Evolutionary conservation across 1,140 invertebrate species (phyloP).

Genomic region (Pseudomyrmex dendroicus): DNA sequence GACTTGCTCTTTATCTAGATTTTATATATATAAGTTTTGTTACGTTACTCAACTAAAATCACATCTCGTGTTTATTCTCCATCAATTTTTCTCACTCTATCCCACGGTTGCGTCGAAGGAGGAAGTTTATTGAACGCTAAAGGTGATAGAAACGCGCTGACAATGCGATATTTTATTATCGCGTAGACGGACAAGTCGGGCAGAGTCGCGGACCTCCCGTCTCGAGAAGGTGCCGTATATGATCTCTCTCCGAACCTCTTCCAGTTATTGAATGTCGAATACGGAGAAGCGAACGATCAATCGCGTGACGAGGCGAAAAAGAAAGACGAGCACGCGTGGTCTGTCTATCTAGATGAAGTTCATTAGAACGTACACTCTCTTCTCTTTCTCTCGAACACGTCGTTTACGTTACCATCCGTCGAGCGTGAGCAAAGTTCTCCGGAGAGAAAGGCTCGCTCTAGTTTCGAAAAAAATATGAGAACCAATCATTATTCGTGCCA

Average conservation of each 20-base stretch:
- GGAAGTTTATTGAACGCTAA: conserved; percentile 7
- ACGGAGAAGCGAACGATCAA: conserved; percentile 41
- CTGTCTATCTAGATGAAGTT: conserved; percentile 54
- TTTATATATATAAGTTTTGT: no score
- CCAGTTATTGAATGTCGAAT: conserved; percentile 55
- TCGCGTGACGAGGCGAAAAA: conserved; percentile 57
- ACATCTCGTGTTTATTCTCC: no score
- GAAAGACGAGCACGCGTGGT: conserved; percentile 30
- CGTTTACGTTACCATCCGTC: conserved; percentile 21
- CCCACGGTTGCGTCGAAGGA: not conserved
- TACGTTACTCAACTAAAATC: no score
- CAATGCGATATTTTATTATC: conserved; percentile 52
- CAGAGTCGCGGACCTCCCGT: conserved; percentile 44
- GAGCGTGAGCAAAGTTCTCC: not conserved
- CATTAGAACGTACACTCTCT: conserved; percentile 43
- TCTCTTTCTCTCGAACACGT: conserved; percentile 11
- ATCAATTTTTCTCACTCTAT: not conserved
- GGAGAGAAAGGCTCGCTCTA: conserved; percentile 8
- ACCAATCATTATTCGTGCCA: conserved; percentile 33
- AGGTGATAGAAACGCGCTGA: conserved; percentile 21
- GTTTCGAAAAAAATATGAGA: conserved; percentile 24
- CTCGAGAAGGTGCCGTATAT: conserved; percentile 33
- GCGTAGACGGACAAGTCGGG: conserved; percentile 7
- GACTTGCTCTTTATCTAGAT: not conserved
- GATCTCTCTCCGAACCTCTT: conserved; percentile 22